A percentile compares a stretch with the other conserved stretches of the same genome.
Evolutionary conservation across 35 echinoderm and acorn worm species (phyloP).

Genomic region (Heliocidaris erythrogramma): DNA sequence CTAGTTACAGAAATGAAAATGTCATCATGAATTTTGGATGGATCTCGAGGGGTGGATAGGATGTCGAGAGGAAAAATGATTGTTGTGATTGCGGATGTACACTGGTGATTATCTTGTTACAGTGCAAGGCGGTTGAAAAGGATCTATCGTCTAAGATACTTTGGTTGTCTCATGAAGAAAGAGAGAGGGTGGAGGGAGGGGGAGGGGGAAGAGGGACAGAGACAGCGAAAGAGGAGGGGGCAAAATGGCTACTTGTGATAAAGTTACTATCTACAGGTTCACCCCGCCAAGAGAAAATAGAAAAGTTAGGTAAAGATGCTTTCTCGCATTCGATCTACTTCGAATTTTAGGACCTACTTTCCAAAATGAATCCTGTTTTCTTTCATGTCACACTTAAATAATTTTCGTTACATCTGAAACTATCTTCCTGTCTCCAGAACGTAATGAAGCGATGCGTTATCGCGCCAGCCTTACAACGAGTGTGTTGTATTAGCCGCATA

Average conservation of each 20-base stretch:
- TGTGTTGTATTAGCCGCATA: background rate
- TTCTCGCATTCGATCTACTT: too few relatives aligned
- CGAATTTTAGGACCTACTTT: too few relatives aligned
- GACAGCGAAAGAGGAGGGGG: too few relatives aligned
- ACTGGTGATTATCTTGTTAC: background rate
- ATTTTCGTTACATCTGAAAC: background rate
- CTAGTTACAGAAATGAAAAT: background rate
- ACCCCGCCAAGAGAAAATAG: too few relatives aligned
- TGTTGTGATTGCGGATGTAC: background rate
- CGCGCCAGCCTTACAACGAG: background rate
- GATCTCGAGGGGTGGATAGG: background rate
- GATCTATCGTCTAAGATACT: background rate
- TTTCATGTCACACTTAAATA: background rate
- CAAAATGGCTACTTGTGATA: too few relatives aligned
- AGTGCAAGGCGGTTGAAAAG: background rate
- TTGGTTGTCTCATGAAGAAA: background rate
- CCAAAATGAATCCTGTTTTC: too few relatives aligned
- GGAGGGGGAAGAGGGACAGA: too few relatives aligned
- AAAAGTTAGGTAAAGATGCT: too few relatives aligned
- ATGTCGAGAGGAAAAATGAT: background rate
- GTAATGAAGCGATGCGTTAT: background rate
- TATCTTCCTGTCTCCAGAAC: background rate
- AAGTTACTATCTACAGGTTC: too few relatives aligned
- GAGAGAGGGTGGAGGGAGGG: background rate
- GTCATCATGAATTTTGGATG: background rate